Evolutionary conservation across 2,888 invertebrate genomes (phyloP).

Genomic region (Gordius sp.): DNA sequence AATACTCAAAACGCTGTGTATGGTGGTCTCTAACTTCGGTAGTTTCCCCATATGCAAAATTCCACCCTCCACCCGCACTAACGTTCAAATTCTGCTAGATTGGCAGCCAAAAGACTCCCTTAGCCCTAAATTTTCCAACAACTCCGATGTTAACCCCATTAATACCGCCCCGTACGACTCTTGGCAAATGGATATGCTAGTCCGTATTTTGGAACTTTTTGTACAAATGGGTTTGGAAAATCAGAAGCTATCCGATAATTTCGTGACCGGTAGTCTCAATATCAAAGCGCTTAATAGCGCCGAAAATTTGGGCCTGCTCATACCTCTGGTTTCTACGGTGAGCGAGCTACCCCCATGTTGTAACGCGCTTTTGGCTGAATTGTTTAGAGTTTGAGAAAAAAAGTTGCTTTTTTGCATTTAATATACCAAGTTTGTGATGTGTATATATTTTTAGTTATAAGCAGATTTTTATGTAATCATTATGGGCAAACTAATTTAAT

Average conservation of each 20-base stretch:
- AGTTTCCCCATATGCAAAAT: neutral
- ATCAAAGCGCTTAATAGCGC: conserved; percentile 67
- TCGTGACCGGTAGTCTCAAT: conserved; percentile 16
- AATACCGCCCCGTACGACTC: conserved; percentile 37
- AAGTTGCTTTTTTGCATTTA: too few relatives aligned
- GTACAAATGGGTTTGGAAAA: conserved; percentile 90
- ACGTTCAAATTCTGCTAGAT: too few relatives aligned
- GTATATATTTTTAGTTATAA: too few relatives aligned
- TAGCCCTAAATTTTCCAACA: too few relatives aligned
- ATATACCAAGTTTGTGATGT: too few relatives aligned
- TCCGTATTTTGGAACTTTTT: conserved; percentile 69
- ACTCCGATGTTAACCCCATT: neutral
- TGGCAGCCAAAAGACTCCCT: too few relatives aligned
- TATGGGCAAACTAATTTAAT: too few relatives aligned
- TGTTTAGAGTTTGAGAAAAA: too few relatives aligned
- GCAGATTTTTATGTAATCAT: too few relatives aligned
- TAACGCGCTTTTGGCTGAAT: too few relatives aligned
- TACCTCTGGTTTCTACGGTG: conserved; percentile 75
- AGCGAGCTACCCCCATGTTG: too few relatives aligned
- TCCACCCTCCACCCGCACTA: too few relatives aligned
- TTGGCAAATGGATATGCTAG: conserved; percentile 25
- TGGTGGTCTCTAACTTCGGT: neutral
- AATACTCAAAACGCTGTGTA: conserved; percentile 6
- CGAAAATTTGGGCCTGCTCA: conserved; percentile 79
- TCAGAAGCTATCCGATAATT: conserved; percentile 46